These are phyloP conservation scores for Melieria omissa DNA, from an alignment of 2,888 invertebrate species.

Conservation along the genomic window DNA sequence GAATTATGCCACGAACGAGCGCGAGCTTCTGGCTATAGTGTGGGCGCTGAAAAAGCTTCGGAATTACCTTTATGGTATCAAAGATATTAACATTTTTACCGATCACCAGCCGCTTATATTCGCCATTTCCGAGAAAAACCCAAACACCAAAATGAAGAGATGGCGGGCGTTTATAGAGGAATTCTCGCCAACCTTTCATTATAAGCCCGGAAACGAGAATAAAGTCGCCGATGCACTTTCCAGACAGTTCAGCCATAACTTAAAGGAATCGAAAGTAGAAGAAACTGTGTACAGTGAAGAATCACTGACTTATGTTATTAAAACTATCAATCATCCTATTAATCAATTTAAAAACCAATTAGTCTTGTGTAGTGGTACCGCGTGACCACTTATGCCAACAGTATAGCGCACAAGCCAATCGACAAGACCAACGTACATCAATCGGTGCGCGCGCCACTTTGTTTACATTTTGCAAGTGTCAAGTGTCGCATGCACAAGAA, in stretches of 20 bases:
- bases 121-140: conserved; percentile 43
- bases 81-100: conserved; percentile 37
- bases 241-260: conserved; percentile 35
- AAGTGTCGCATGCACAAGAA: too few relatives aligned
- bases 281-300: conserved; percentile 33
- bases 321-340: conserved; percentile 22
- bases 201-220: conserved; percentile 41
- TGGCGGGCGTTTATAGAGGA: conserved; percentile 42
- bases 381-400: too few relatives aligned
- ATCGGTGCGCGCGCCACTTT: too few relatives aligned
- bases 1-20: conserved; percentile 42
- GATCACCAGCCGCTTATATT: conserved; percentile 45
- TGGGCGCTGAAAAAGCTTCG: conserved; percentile 53
- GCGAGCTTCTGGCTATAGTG: conserved; percentile 32
- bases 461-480: too few relatives aligned
- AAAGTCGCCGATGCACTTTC: conserved; percentile 42
- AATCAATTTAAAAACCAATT: conserved; percentile 40
- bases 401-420: too few relatives aligned
- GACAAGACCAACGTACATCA: too few relatives aligned
- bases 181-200: conserved; percentile 36
- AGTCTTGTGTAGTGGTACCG: too few relatives aligned
- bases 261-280: conserved; percentile 9
- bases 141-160: conserved; percentile 41
- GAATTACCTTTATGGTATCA: conserved; percentile 58
- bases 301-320: conserved; percentile 32